Conservation (phyloP, 2,113 vertebrate species). For the Hippotragus niger region DNA sequence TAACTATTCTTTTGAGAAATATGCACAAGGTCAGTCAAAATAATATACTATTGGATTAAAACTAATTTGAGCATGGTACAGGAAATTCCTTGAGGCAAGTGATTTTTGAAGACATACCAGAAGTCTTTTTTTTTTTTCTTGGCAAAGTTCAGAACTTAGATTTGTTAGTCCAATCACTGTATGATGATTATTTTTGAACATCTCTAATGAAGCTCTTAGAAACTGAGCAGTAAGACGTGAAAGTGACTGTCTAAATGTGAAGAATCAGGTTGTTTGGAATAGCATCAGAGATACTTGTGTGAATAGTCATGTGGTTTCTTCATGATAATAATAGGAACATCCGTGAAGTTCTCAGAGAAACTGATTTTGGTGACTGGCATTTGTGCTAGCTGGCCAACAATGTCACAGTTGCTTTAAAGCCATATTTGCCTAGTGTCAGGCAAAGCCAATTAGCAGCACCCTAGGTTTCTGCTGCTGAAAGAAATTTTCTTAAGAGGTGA, state of each 20-base stretch:
- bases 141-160: constrained; percentile 57
- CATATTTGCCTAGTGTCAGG: constrained; percentile 66
- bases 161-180: constrained; percentile 60
- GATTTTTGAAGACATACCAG: constrained; percentile 73
- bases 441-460: constrained; percentile 77
- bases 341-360: not conserved
- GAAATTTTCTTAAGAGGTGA: constrained; percentile 76
- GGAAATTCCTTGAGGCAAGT: constrained; percentile 74
- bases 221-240: constrained; percentile 54
- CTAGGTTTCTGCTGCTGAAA: constrained; percentile 70
- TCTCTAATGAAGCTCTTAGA: constrained; percentile 46
- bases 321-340: constrained; percentile 5
- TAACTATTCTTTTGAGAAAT: constrained; percentile 64
- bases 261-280: constrained; percentile 22
- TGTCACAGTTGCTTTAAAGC: constrained; percentile 41
- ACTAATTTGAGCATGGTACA: constrained; percentile 70
- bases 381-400: constrained; percentile 39
- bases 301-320: not conserved
- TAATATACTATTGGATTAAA: constrained; percentile 65
- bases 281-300: not conserved
- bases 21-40: constrained; percentile 58
- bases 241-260: constrained; percentile 41
- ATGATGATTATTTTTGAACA: constrained; percentile 66
- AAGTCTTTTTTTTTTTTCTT: constrained; percentile 68
- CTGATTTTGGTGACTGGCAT: not conserved